phyloP scores from a whole-genome alignment of 2,797 vertebrate species.

The Gymnoscopelus braueri region DNA sequence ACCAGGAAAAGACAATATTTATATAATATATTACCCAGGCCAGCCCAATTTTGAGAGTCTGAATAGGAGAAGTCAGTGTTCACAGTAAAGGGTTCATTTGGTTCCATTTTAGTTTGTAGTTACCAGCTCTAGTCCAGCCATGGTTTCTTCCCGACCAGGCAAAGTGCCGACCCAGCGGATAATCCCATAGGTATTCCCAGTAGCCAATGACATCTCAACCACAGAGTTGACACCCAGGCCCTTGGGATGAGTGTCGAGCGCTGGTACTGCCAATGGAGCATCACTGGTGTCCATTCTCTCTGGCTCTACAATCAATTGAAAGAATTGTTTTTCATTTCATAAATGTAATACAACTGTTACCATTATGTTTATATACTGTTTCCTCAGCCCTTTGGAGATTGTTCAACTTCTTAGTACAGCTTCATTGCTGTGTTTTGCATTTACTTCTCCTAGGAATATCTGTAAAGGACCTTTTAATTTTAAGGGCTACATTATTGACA shows the following conservation, averaged over 20 bases:
- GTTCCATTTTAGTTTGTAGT: neutral
- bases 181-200: slow-evolving; percentile 75
- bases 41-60: neutral
- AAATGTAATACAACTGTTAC: neutral
- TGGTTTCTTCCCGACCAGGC: slow-evolving; percentile 52
- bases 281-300: slow-evolving; percentile 46
- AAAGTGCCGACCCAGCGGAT: slow-evolving; percentile 87
- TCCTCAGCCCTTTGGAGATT: no score
- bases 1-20: neutral
- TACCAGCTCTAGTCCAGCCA: slow-evolving; percentile 90
- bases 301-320: slow-evolving; percentile 22
- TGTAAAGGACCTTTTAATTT: no score
- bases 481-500: no score
- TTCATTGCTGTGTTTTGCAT: no score
- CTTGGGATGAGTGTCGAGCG: neutral
- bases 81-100: neutral
- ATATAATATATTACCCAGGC: neutral
- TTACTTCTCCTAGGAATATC: no score
- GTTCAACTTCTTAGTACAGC: no score
- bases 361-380: no score
- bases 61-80: slow-evolving; percentile 18
- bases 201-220: slow-evolving; percentile 80
- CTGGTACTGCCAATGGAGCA: neutral
- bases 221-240: slow-evolving; percentile 77
- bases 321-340: neutral